Percentiles rank a stretch among this genome's conserved stretches.
Evolutionary conservation across 2,797 vertebrate species (phyloP).

Genomic region (Onychomys arenicola): DNA sequence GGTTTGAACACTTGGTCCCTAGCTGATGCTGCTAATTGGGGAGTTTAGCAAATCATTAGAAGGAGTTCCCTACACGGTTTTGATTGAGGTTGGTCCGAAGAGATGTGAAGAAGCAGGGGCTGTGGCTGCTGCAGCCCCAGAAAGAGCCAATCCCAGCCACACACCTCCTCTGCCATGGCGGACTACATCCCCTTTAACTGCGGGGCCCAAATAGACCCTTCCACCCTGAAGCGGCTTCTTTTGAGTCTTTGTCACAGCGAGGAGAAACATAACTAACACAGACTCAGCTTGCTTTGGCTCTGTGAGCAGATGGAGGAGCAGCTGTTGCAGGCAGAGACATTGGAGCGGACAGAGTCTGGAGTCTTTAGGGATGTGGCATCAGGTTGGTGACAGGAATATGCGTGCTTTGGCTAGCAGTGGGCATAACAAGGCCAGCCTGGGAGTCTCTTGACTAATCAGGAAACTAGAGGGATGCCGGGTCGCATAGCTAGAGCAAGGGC

Average conservation of each 20-base stretch:
- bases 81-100: background rate
- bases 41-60: background rate
- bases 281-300: background rate
- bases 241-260: background rate
- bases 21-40: background rate
- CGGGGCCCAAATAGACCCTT: background rate
- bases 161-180: background rate
- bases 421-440: background rate
- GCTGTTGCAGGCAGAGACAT: background rate
- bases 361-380: rapidly evolving
- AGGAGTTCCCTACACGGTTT: background rate
- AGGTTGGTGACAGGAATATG: background rate
- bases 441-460: background rate
- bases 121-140: background rate
- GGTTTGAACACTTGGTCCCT: background rate
- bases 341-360: rapidly evolving
- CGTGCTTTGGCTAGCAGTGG: background rate
- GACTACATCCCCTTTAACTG: background rate
- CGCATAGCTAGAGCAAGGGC: too few species aligned
- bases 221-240: background rate
- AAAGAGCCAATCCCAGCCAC: background rate
- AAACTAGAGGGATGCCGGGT: rapidly evolving
- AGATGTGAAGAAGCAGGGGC: background rate
- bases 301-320: background rate
- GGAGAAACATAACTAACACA: background rate